These are phyloP conservation scores for Drosophila melanogaster DNA, from an alignment of 1,140 invertebrate species.

Conservation along the genomic window DNA sequence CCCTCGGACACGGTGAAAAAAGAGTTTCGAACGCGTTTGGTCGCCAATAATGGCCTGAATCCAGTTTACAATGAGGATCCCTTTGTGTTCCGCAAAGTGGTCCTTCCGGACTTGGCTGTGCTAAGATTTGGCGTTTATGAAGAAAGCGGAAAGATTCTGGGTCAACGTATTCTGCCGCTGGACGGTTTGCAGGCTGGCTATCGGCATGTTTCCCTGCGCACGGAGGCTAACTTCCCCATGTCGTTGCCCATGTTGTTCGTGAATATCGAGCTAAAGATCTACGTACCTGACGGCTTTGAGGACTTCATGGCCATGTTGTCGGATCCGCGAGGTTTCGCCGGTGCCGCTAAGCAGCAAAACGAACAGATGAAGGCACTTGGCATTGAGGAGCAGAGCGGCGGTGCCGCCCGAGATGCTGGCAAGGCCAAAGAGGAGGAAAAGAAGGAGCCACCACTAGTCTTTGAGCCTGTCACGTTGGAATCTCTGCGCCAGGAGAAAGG, in stretches of 20 bases:
- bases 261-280: slow-evolving; percentile 99
- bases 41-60: slow-evolving; percentile 98
- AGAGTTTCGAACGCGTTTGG: slow-evolving; percentile 98
- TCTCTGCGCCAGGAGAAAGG: slow-evolving; percentile 95
- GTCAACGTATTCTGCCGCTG: slow-evolving; percentile 98
- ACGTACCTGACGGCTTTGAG: slow-evolving; percentile 99
- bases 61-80: slow-evolving; percentile 99
- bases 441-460: slow-evolving; percentile 90
- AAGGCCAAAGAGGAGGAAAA: slow-evolving; percentile 89
- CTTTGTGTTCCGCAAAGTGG: slow-evolving; percentile 99
- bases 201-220: slow-evolving; percentile 98
- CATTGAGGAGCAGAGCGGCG: slow-evolving; percentile 91
- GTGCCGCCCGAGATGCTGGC: slow-evolving; percentile 84
- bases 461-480: slow-evolving; percentile 97
- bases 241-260: slow-evolving; percentile 99
- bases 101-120: slow-evolving; percentile 98
- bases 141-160: slow-evolving; percentile 98
- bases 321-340: slow-evolving; percentile 96
- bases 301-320: slow-evolving; percentile 99
- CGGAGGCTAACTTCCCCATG: slow-evolving; percentile 99
- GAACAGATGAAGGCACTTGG: slow-evolving; percentile 97
- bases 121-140: slow-evolving; percentile 99
- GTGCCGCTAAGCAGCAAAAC: slow-evolving; percentile 93
- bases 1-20: slow-evolving; percentile 99
- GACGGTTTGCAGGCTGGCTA: slow-evolving; percentile 99